Evolutionary conservation across 1,140 invertebrate genomes (phyloP).

Genomic region (Drosophila bipectinata): DNA sequence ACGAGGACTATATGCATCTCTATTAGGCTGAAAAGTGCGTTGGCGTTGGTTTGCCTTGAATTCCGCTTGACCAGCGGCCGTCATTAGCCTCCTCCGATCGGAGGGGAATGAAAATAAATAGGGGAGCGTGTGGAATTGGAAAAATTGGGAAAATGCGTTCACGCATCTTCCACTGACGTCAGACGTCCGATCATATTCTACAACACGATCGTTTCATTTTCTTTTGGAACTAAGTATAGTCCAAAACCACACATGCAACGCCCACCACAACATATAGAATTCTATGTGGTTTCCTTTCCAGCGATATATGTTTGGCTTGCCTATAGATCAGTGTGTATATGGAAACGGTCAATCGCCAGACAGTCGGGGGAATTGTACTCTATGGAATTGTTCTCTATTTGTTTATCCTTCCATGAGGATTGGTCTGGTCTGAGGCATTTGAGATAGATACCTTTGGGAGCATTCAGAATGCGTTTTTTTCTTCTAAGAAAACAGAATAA

Average conservation of each 20-base stretch:
- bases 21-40: conserved; percentile 43
- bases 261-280: conserved; percentile 43
- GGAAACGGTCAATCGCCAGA: conserved; percentile 39
- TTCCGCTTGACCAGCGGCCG: conserved; percentile 42
- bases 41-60: conserved; percentile 74
- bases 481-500: neutral
- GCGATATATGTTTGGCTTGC: conserved; percentile 29
- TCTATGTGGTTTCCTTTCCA: conserved; percentile 48
- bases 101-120: neutral
- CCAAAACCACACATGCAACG: conserved; percentile 41
- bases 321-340: conserved; percentile 31
- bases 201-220: conserved; percentile 29
- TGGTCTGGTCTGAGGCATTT: neutral
- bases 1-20: conserved; percentile 22
- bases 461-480: neutral
- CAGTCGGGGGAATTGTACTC: conserved; percentile 40
- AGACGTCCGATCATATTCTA: conserved; percentile 33
- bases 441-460: conserved; percentile 17
- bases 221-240: conserved; percentile 50
- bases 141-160: conserved; percentile 24
- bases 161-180: conserved; percentile 62
- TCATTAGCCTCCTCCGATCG: conserved; percentile 1
- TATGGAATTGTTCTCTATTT: conserved; percentile 39
- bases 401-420: conserved; percentile 24
- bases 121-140: neutral